These are phyloP conservation scores for Carpatolechia fugitivella DNA, from an alignment of 2,888 invertebrate genomes.

Conservation along the genomic window DNA sequence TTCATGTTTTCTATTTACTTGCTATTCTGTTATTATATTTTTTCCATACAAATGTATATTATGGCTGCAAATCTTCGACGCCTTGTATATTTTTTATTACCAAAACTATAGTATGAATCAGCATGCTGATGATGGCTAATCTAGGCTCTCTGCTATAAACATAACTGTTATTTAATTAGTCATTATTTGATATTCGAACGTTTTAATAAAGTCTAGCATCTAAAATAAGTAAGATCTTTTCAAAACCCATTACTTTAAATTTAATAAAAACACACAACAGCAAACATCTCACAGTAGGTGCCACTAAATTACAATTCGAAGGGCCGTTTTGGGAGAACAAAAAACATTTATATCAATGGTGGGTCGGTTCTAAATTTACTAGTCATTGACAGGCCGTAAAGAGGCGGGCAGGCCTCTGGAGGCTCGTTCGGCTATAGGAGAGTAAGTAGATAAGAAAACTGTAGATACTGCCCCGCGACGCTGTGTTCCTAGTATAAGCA, in stretches of 20 bases:
- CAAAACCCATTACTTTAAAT: slow-evolving; percentile 9
- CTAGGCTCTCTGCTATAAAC: too few relatives aligned
- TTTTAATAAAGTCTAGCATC: not conserved
- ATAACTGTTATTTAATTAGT: too few relatives aligned
- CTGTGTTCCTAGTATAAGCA: slow-evolving; percentile 26
- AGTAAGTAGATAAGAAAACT: slow-evolving; percentile 74
- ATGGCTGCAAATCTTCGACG: too few relatives aligned
- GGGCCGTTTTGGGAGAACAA: slow-evolving; percentile 76
- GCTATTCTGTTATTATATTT: too few relatives aligned
- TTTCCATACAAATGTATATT: too few relatives aligned
- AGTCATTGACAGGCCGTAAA: slow-evolving; percentile 79
- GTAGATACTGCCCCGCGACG: slow-evolving; percentile 50
- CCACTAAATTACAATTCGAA: slow-evolving; percentile 75
- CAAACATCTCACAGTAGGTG: slow-evolving; percentile 46
- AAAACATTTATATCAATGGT: slow-evolving; percentile 80
- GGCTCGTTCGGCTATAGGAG: slow-evolving; percentile 61
- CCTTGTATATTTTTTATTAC: too few relatives aligned
- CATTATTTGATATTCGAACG: too few relatives aligned
- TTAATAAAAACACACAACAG: slow-evolving; percentile 14
- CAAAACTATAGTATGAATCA: too few relatives aligned
- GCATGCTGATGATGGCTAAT: too few relatives aligned
- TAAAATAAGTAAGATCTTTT: not conserved
- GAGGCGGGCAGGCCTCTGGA: slow-evolving; percentile 59
- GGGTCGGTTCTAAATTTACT: slow-evolving; percentile 74
- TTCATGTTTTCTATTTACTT: not conserved